Evolutionary conservation across 1,140 invertebrate genomes (phyloP), one percentile per base, ranked within the genome.

Genomic region (Euwallacea similis): DNA sequence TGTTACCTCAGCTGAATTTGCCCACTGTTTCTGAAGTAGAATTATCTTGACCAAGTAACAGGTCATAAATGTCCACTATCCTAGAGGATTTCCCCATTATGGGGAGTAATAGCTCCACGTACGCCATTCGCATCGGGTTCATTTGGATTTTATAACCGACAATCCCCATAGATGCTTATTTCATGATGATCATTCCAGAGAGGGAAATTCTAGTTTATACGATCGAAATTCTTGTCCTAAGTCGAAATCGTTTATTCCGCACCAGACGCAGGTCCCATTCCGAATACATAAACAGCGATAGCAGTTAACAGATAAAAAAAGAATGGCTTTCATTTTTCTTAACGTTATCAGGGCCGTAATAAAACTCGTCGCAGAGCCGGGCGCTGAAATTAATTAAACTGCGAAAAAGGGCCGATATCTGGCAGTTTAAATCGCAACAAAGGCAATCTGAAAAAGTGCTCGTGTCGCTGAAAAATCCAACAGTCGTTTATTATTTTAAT

Each of bases 321-420:
- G 47, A 21, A 61, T 43, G 59, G 46, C 67, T 43, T 62, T 44
- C 58, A 62, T 69, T 69, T 69, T 69, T 69, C 67, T 68, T 68
- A 56, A 44, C 42, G 42, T 69, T 69, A 69, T 69, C 67, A 10
- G 43, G 66, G 2, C 66, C 67, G 47, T 69, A 69, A 69, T 69
- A 69, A 69, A 69, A 69, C 58, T 69, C 59, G 67, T 69, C 67
- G 67, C 58, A 42, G 21, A 69, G 42, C 44, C 42, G 59, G 67
- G 67, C 67, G 67, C 59, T 54, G 41, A 69, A 69, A 69, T 69
- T 69, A 69, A 69, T 69, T 69, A 69, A 69, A 69, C 59, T 56
- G n/a, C 16, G 50, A 69, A 69, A 69, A 62, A 62, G 41, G 54
- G 59, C 67, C 67, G 60, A 69, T 69, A 69, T 69, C 67, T 53